phyloP scores from a whole-genome alignment of 53 echinoderm and acorn worm genomes.

The Mesocentrotus franciscanus region DNA sequence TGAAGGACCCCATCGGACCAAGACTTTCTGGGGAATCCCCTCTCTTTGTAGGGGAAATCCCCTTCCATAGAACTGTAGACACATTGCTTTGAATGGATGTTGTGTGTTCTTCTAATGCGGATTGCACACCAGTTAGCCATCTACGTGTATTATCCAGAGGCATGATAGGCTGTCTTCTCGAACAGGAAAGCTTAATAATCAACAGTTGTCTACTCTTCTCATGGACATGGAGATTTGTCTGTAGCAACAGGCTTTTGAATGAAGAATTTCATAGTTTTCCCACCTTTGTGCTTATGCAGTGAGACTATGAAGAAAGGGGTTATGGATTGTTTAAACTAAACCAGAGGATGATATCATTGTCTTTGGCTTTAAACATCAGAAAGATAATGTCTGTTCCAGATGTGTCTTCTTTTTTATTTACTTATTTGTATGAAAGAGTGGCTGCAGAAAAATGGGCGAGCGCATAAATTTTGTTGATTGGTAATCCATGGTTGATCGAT shows the following conservation, averaged over 20 bases:
- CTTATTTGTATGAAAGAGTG: not conserved
- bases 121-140: not conserved
- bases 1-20: not conserved
- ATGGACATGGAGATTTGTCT: not conserved
- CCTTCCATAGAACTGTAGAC: not conserved
- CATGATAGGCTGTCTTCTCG: not conserved
- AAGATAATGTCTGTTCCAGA: not conserved
- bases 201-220: not conserved
- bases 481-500: not conserved
- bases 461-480: not conserved
- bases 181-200: not conserved
- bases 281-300: not conserved
- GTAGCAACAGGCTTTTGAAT: not conserved
- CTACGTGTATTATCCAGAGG: not conserved
- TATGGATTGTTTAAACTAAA: not conserved
- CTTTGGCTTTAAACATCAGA: not conserved
- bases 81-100: conserved; percentile 2
- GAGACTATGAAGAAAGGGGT: not conserved
- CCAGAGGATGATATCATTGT: not conserved
- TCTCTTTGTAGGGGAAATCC: not conserved
- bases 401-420: conserved; percentile 17
- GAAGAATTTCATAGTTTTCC: not conserved
- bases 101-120: not conserved
- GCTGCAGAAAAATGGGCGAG: not conserved
- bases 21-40: not conserved